Percentiles rank a stretch among this genome's conserved stretches.
Conservation (phyloP, 1,140 invertebrate genomes). For the Lepidostoma basale region DNA sequence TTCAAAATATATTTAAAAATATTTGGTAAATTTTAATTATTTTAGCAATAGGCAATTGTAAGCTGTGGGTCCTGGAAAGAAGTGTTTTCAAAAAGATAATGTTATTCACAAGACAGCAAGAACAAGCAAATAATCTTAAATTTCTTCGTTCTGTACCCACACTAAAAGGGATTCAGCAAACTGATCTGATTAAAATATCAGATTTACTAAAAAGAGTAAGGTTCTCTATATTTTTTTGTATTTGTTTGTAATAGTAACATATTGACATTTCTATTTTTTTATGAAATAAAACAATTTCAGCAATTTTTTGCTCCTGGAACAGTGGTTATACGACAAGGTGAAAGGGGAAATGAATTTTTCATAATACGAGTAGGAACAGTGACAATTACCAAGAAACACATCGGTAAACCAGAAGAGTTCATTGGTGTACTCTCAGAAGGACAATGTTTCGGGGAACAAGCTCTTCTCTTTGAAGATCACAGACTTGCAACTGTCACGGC, state of each 20-base stretch:
- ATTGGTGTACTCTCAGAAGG: conserved; percentile 71
- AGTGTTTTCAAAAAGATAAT: conserved; percentile 88
- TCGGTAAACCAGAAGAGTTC: conserved; percentile 63
- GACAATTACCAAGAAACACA: conserved; percentile 71
- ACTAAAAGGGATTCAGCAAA: conserved; percentile 78
- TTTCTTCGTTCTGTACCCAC: conserved; percentile 85
- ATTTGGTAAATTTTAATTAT: neutral
- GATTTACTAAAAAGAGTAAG: conserved; percentile 86
- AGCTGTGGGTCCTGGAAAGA: conserved; percentile 87
- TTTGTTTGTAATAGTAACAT: neutral
- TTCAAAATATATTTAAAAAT: neutral
- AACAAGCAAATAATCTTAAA: conserved; percentile 80
- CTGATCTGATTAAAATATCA: conserved; percentile 84
- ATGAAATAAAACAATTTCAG: conserved; percentile 56
- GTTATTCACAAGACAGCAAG: conserved; percentile 78
- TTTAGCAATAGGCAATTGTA: conserved; percentile 76
- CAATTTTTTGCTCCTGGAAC: conserved; percentile 85
- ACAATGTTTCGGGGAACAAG: conserved; percentile 81
- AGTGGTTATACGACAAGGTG: conserved; percentile 89
- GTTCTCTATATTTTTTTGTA: conserved; percentile 5
- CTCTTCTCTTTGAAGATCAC: conserved; percentile 78
- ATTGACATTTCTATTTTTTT: neutral
- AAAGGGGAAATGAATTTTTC: conserved; percentile 93
- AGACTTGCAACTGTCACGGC: conserved; percentile 89
- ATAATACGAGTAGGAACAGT: conserved; percentile 93